Percentiles rank a stretch among this genome's conserved stretches.
These are phyloP conservation scores for Eubasilissa splendida DNA, from an alignment of 2,888 invertebrate species.

Conservation along the genomic window DNA sequence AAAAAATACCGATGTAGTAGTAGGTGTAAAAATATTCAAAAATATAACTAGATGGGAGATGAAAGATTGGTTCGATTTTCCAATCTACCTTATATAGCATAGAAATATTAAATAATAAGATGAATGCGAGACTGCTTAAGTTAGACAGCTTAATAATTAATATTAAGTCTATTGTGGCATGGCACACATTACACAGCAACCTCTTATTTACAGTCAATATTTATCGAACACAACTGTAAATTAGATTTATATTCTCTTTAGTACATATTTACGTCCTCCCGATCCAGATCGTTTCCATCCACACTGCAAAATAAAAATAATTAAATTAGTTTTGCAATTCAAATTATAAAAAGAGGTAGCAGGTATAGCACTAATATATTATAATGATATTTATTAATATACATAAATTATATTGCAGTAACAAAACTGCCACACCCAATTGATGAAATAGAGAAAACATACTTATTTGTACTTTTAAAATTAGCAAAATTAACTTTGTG, in stretches of 20 bases:
- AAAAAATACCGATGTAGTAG: conserved; percentile 23
- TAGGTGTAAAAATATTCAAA: conserved; percentile 12
- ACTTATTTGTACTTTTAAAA: too few species aligned
- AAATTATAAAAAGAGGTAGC: neutral
- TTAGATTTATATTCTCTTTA: conserved; percentile 25
- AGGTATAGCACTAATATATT: too few species aligned
- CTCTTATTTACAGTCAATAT: conserved; percentile 51
- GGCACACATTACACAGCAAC: conserved; percentile 57
- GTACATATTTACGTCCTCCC: conserved; percentile 20
- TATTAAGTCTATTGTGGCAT: conserved; percentile 52
- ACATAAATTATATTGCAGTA: too few species aligned
- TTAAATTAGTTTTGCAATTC: neutral
- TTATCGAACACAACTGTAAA: conserved; percentile 44
- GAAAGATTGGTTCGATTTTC: neutral
- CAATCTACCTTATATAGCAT: neutral
- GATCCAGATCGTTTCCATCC: conserved; percentile 39
- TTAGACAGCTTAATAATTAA: conserved; percentile 10
- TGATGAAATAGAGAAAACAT: too few species aligned
- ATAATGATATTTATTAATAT: too few species aligned
- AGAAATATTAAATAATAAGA: conserved; percentile 16
- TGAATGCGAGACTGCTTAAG: conserved; percentile 35
- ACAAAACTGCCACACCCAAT: too few species aligned
- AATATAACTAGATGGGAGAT: conserved; percentile 1
- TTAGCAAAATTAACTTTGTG: too few species aligned
- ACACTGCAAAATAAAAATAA: conserved; percentile 42